A percentile compares a stretch with the other conserved stretches of the same genome.
Evolutionary conservation across 2,888 invertebrate genomes (phyloP).

Genomic region (Mamestra brassicae): DNA sequence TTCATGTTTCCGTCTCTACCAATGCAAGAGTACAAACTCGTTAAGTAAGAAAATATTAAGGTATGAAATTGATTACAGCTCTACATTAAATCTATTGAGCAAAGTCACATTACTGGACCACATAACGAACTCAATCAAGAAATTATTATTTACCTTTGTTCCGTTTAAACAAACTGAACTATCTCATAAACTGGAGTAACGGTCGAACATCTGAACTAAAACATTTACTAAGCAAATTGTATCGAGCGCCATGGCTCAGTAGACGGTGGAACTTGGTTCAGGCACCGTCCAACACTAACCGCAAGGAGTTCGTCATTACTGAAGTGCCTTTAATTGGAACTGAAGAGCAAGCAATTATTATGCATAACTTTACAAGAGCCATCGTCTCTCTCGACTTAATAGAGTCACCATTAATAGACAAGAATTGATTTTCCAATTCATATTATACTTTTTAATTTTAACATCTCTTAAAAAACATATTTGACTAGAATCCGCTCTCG

Average conservation of each 20-base stretch:
- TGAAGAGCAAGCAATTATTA: conserved; percentile 85
- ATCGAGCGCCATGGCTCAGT: conserved; percentile 60
- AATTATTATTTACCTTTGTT: conserved; percentile 31
- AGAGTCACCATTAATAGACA: conserved; percentile 78
- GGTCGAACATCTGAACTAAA: conserved; percentile 47
- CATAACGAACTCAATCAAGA: conserved; percentile 4
- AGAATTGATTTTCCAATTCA: conserved; percentile 72
- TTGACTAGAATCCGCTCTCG: conserved; percentile 19
- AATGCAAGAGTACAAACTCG: background rate
- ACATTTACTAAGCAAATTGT: conserved; percentile 66
- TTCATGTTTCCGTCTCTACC: background rate
- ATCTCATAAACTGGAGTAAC: conserved; percentile 27
- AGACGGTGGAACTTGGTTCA: conserved; percentile 61
- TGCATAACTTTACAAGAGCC: conserved; percentile 85
- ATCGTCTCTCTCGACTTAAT: conserved; percentile 75
- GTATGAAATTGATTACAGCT: background rate
- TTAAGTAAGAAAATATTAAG: background rate
- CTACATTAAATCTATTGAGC: background rate
- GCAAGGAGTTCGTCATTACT: conserved; percentile 77
- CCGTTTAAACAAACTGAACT: conserved; percentile 29
- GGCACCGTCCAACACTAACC: conserved; percentile 68
- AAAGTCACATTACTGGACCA: conserved; percentile 10
- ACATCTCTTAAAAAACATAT: conserved; percentile 29
- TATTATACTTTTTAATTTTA: conserved; percentile 62
- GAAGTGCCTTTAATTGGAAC: conserved; percentile 83